phyloP scores from a whole-genome alignment of 2,113 vertebrate species.

The Aythya baeri region DNA sequence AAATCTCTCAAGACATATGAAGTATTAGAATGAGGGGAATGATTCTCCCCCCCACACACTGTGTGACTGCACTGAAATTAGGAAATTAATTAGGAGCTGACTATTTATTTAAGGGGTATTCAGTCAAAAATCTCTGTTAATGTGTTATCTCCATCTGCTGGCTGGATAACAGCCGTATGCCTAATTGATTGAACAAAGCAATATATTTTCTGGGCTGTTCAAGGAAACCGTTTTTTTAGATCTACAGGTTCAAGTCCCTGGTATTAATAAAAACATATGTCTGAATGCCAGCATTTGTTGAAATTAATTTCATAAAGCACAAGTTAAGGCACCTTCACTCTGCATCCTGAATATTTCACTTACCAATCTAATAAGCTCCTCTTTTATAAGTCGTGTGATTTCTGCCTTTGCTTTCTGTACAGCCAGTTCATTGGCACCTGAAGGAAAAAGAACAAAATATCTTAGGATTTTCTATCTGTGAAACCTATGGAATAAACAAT shows the following conservation, averaged over 20 bases:
- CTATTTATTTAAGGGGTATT: neutral
- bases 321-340: neutral
- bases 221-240: neutral
- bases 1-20: neutral
- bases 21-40: neutral
- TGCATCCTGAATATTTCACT: constrained; percentile 59
- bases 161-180: neutral
- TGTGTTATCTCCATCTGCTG: constrained; percentile 55
- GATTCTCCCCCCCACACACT: neutral
- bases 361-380: constrained; percentile 98
- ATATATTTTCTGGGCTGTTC: neutral
- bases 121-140: neutral
- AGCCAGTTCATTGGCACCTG: constrained; percentile 97
- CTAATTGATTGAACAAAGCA: neutral
- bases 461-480: neutral
- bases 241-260: neutral
- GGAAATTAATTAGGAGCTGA: neutral
- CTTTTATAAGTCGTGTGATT: constrained; percentile 97
- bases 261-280: neutral
- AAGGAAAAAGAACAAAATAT: neutral
- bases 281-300: neutral
- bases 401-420: constrained; percentile 99
- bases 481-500: neutral
- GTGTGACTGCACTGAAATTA: neutral
- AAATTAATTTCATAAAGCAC: neutral